Evolutionary conservation across 2,888 invertebrate genomes (phyloP).

Genomic region (Allophyes oxyacanthae): DNA sequence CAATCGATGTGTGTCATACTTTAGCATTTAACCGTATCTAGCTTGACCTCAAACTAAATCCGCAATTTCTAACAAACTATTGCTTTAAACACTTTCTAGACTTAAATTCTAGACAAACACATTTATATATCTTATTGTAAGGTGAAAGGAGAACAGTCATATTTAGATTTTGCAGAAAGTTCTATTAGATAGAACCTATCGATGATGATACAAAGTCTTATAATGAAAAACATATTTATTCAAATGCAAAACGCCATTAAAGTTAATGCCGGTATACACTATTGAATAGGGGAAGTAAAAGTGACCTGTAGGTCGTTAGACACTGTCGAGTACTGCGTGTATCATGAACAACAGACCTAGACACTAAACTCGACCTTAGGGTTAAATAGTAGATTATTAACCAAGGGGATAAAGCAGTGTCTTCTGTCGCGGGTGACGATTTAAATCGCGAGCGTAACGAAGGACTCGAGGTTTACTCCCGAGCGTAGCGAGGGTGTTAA

Average conservation of each 20-base stretch:
- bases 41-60: slow-evolving; percentile 32
- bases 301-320: slow-evolving; percentile 28
- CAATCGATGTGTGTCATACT: slow-evolving; percentile 28
- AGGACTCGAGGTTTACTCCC: too few species aligned
- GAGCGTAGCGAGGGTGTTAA: too few species aligned
- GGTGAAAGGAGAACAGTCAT: slow-evolving; percentile 26
- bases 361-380: slow-evolving; percentile 18
- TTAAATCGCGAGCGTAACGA: too few species aligned
- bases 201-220: background rate
- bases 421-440: too few species aligned
- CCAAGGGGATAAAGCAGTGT: too few species aligned
- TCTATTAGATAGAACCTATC: background rate
- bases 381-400: slow-evolving; percentile 16
- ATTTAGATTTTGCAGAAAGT: slow-evolving; percentile 1
- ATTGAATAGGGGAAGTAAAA: slow-evolving; percentile 46
- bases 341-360: slow-evolving; percentile 29
- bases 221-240: slow-evolving; percentile 2
- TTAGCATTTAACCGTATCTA: slow-evolving; percentile 12
- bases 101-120: slow-evolving; percentile 20
- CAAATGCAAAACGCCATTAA: slow-evolving; percentile 10
- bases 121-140: slow-evolving; percentile 16
- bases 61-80: slow-evolving; percentile 32
- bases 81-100: slow-evolving; percentile 37
- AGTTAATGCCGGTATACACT: slow-evolving; percentile 3
- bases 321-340: slow-evolving; percentile 19